Percentiles rank a stretch among this genome's conserved stretches.
These are phyloP conservation scores for Anser cygnoides DNA, from an alignment of 2,113 vertebrate genomes.

Conservation along the genomic window DNA sequence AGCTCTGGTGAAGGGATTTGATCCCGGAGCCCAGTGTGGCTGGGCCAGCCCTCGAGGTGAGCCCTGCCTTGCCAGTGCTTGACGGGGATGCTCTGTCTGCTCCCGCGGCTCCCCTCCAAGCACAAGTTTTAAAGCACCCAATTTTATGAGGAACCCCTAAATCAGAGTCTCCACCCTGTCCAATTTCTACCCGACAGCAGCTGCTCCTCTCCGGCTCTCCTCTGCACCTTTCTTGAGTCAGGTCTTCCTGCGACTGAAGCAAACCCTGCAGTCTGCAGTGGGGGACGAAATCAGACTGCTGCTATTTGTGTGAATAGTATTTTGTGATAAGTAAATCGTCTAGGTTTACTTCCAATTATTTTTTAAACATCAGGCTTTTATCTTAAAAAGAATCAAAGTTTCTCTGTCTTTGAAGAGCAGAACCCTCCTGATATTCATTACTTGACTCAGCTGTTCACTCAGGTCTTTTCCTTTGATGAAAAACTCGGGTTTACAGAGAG, in stretches of 20 bases:
- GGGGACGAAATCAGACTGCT: neutral
- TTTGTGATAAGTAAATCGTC: constrained; percentile 30
- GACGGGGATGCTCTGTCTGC: too few relatives aligned
- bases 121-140: neutral
- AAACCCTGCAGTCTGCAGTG: fast-evolving
- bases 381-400: constrained; percentile 48
- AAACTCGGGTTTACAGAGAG: constrained; percentile 5
- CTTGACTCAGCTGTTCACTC: constrained; percentile 43
- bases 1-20: neutral
- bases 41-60: neutral
- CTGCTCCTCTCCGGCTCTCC: neutral
- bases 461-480: constrained; percentile 30
- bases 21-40: neutral
- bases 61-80: fast-evolving
- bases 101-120: too few relatives aligned
- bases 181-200: neutral
- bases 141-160: neutral
- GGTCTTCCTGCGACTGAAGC: neutral
- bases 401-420: constrained; percentile 52
- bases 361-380: neutral
- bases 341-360: neutral
- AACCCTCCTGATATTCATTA: constrained; percentile 64
- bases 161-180: neutral
- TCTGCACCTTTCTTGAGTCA: neutral
- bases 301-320: neutral